phyloP scores from a whole-genome alignment of 1,140 invertebrate species.

The Venustaconcha ellipsiformis region DNA sequence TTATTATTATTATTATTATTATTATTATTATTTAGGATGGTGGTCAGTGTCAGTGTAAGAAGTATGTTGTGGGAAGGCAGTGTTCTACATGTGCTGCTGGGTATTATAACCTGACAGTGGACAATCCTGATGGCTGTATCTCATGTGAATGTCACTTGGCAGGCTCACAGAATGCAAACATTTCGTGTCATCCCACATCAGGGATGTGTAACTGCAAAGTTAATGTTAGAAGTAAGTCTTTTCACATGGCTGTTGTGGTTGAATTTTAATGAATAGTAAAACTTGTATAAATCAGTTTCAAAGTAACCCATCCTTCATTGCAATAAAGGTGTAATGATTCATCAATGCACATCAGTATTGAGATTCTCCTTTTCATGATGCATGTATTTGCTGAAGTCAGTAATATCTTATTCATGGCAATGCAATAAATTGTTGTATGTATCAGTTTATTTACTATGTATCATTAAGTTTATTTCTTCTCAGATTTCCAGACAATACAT shows the following conservation, averaged over 20 bases:
- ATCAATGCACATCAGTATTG: too few species aligned
- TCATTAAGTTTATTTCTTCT: not conserved
- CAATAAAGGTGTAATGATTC: too few species aligned
- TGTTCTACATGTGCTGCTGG: conserved; percentile 91
- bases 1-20: too few species aligned
- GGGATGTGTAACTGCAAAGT: conserved; percentile 67
- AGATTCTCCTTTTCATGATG: too few species aligned
- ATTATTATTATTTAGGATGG: conserved; percentile 75
- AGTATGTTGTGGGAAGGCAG: conserved; percentile 90
- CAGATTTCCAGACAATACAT: too few species aligned
- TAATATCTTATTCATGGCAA: not conserved
- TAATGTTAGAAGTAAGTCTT: conserved; percentile 74
- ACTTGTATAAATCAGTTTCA: too few species aligned
- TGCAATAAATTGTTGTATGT: too few species aligned
- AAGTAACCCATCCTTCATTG: too few species aligned
- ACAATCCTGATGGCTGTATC: conserved; percentile 77
- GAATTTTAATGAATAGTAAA: too few species aligned
- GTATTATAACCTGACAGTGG: conserved; percentile 91
- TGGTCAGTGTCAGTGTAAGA: conserved; percentile 93
- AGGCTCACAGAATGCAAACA: conserved; percentile 68
- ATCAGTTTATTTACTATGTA: not conserved
- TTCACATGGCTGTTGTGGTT: too few species aligned
- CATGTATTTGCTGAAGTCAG: too few species aligned
- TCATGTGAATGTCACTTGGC: conserved; percentile 58
- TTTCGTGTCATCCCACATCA: conserved; percentile 66